These are phyloP conservation scores for Adelognathus sp. DNA, from an alignment of 2,888 invertebrate species.

Conservation along the genomic window DNA sequence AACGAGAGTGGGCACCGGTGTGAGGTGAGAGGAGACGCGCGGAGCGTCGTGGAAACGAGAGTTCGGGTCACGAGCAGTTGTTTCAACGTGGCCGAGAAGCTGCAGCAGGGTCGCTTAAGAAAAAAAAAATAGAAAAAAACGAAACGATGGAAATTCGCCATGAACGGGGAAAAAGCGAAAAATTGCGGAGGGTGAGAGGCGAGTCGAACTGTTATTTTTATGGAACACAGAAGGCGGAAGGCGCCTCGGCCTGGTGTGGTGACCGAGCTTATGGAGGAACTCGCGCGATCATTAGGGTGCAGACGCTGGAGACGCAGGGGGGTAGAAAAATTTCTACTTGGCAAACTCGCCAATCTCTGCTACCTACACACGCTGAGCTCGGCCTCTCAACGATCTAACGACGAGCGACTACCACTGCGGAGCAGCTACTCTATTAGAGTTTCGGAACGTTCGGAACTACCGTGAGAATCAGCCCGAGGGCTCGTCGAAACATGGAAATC, in stretches of 20 bases:
- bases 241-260: conserved; percentile 26
- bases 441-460: conserved; percentile 28
- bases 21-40: conserved; percentile 12
- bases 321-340: conserved; percentile 50
- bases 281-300: conserved; percentile 36
- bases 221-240: conserved; percentile 12
- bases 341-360: conserved; percentile 51
- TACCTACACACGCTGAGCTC: conserved; percentile 16
- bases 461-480: conserved; percentile 1
- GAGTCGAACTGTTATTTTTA: conserved; percentile 50
- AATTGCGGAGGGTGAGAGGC: neutral
- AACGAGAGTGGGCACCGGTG: conserved; percentile 50
- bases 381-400: conserved; percentile 38
- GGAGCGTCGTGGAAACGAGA: conserved; percentile 28
- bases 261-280: conserved; percentile 21
- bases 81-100: conserved; percentile 4
- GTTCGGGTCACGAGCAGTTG: conserved; percentile 28
- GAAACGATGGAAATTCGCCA: conserved; percentile 30
- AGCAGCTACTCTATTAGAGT: too few species aligned
- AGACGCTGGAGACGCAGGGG: neutral
- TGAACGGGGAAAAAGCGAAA: conserved; percentile 27
- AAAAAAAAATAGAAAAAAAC: conserved; percentile 17
- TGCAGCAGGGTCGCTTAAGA: neutral
- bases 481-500: conserved; percentile 13
- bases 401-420: conserved; percentile 10